Conservation (phyloP, 2,888 invertebrate genomes). For the Macropis europaea region DNA sequence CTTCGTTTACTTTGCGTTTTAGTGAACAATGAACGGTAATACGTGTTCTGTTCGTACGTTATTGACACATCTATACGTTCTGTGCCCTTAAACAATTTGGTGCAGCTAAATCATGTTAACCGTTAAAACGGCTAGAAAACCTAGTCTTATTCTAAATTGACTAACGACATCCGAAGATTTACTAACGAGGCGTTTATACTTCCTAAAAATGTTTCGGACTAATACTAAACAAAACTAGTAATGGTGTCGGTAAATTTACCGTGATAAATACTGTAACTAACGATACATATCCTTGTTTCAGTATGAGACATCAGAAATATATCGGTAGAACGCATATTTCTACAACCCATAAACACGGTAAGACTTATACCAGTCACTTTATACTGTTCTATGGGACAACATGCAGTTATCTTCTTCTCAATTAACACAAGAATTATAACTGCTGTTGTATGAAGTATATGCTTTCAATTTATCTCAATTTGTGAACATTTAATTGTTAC, state of each 20-base stretch:
- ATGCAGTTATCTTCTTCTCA: constrained; percentile 5
- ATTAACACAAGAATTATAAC: constrained; percentile 16
- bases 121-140: constrained; percentile 25
- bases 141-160: constrained; percentile 41
- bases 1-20: constrained; percentile 43
- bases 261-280: constrained; percentile 58
- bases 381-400: constrained; percentile 33
- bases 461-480: constrained; percentile 17
- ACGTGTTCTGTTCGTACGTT: constrained; percentile 22
- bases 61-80: constrained; percentile 33
- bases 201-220: constrained; percentile 44
- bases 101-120: constrained; percentile 55
- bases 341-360: constrained; percentile 15
- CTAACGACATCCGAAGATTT: constrained; percentile 44
- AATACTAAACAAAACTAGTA: constrained; percentile 61
- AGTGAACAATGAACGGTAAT: constrained; percentile 47
- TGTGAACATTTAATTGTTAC: constrained; percentile 48
- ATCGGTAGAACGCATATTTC: constrained; percentile 37
- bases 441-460: constrained; percentile 1
- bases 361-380: constrained; percentile 27
- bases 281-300: constrained; percentile 44
- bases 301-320: constrained; percentile 37
- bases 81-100: constrained; percentile 60
- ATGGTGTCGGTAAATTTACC: constrained; percentile 42
- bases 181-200: constrained; percentile 35